These are phyloP conservation scores for Myzus persicae DNA, from an alignment of 1,140 invertebrate genomes.

Conservation along the genomic window DNA sequence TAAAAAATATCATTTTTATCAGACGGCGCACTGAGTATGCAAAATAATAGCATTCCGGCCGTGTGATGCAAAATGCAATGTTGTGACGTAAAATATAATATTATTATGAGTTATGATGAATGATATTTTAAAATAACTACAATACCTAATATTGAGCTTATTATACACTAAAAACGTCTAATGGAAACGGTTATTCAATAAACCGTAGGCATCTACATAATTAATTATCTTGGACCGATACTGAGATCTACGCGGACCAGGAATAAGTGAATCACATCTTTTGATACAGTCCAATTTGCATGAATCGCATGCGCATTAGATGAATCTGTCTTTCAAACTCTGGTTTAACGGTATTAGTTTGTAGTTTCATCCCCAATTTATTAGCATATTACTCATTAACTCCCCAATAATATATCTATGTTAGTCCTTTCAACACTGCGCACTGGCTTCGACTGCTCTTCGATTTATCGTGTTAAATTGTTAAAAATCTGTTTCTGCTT, in stretches of 20 bases:
- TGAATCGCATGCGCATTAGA: background rate
- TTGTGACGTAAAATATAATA: background rate
- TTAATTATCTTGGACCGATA: background rate
- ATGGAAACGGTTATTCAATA: background rate
- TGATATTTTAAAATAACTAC: background rate
- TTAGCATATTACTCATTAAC: background rate
- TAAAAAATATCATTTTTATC: background rate
- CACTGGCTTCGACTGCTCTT: too few relatives aligned
- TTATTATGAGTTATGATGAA: background rate
- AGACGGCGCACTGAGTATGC: background rate
- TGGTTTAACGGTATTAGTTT: background rate
- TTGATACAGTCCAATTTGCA: background rate
- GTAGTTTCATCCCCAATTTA: background rate
- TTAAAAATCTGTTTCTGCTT: too few relatives aligned
- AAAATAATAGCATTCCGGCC: slow-evolving; percentile 1
- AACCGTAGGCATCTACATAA: background rate
- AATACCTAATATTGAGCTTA: background rate
- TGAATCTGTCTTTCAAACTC: background rate
- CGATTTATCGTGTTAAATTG: too few relatives aligned
- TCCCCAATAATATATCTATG: background rate
- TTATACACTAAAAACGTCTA: background rate
- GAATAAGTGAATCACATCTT: background rate
- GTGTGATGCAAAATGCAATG: background rate
- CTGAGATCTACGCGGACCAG: background rate
- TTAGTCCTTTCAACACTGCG: too few relatives aligned